phyloP scores from a whole-genome alignment of 2,888 invertebrate genomes.

The Ornithoptera alexandrae region DNA sequence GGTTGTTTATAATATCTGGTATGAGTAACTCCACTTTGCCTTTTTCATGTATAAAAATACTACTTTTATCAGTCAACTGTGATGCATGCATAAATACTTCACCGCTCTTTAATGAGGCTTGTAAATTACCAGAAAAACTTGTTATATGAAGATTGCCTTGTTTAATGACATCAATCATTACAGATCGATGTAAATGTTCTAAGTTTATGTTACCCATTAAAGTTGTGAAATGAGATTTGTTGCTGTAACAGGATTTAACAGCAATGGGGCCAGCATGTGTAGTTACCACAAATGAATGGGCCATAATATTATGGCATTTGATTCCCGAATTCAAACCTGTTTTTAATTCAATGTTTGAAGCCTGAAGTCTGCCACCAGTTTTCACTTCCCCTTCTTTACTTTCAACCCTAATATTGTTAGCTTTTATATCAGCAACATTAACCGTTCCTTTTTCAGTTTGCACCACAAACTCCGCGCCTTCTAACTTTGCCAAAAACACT shows the following conservation, averaged over 20 bases:
- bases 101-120: constrained; percentile 72
- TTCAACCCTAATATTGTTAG: constrained; percentile 65
- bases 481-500: constrained; percentile 63
- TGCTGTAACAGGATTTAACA: constrained; percentile 73
- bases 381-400: constrained; percentile 60
- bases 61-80: constrained; percentile 67
- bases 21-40: constrained; percentile 72
- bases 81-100: constrained; percentile 72
- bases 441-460: constrained; percentile 70
- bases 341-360: constrained; percentile 64
- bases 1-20: constrained; percentile 63
- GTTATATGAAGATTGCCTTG: constrained; percentile 69
- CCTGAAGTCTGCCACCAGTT: constrained; percentile 64
- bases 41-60: constrained; percentile 76
- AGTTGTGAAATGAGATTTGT: constrained; percentile 72
- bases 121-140: constrained; percentile 67
- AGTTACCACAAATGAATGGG: constrained; percentile 56
- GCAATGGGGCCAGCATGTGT: constrained; percentile 68
- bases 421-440: constrained; percentile 62
- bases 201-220: constrained; percentile 69
- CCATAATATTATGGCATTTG: constrained; percentile 69
- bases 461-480: constrained; percentile 69
- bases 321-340: constrained; percentile 65
- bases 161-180: constrained; percentile 72
- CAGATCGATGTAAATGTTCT: constrained; percentile 63